Evolutionary conservation across 2,113 vertebrate species (phyloP).

Genomic region (Aramus guarauna): DNA sequence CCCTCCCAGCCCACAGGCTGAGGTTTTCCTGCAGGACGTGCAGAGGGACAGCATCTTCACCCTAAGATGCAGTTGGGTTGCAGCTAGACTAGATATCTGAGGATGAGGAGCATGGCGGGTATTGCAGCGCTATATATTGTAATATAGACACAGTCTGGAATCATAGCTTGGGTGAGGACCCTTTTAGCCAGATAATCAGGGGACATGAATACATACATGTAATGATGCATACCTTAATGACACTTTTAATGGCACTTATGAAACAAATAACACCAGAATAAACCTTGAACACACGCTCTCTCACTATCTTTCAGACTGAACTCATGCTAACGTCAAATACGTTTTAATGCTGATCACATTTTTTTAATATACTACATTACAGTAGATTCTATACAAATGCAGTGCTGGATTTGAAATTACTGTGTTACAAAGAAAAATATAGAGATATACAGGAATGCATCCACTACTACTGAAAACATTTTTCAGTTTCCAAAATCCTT

Average conservation of each 20-base stretch:
- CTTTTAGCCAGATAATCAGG: neutral
- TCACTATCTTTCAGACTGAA: neutral
- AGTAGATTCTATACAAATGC: neutral
- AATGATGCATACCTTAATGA: neutral
- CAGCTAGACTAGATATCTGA: neutral
- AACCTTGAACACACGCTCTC: neutral
- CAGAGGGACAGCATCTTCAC: neutral
- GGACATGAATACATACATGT: neutral
- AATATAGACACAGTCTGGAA: neutral
- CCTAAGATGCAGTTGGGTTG: neutral
- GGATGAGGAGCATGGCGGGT: neutral
- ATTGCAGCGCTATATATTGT: neutral
- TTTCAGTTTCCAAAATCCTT: neutral
- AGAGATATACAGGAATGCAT: neutral
- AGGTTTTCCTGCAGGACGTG: neutral
- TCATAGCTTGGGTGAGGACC: neutral
- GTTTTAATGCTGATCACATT: neutral
- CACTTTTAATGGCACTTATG: neutral
- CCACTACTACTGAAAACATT: neutral
- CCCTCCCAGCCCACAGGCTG: rapidly evolving
- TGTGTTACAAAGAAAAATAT: neutral
- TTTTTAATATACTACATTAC: neutral
- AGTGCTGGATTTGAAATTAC: neutral
- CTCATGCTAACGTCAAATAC: neutral
- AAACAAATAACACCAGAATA: neutral